Percentiles rank a stretch among this genome's conserved stretches.
phyloP scores from a whole-genome alignment of 2,888 invertebrate species.

The Melinaea marsaeus region DNA sequence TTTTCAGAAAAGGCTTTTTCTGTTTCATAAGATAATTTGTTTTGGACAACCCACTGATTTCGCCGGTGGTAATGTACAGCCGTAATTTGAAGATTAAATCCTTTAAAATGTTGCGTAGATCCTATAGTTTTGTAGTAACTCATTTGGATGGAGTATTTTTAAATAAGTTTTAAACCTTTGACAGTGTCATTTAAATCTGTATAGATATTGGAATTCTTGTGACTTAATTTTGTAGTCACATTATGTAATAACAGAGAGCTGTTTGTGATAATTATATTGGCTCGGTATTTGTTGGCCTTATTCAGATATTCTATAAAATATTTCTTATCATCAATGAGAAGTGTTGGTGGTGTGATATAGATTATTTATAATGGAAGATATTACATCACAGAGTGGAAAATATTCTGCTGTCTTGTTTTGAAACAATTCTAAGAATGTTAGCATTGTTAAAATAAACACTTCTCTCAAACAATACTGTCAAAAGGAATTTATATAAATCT shows the following conservation, averaged over 20 bases:
- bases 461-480: background rate
- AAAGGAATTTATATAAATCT: background rate
- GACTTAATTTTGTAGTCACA: slow-evolving; percentile 49
- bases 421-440: background rate
- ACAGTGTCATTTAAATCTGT: slow-evolving; percentile 64
- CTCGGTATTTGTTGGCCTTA: slow-evolving; percentile 37
- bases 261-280: slow-evolving; percentile 70
- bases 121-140: slow-evolving; percentile 32
- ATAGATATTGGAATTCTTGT: slow-evolving; percentile 69
- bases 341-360: slow-evolving; percentile 1
- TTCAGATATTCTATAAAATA: slow-evolving; percentile 21
- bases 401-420: background rate
- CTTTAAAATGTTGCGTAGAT: slow-evolving; percentile 49
- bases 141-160: slow-evolving; percentile 68
- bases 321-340: slow-evolving; percentile 13
- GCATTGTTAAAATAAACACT: background rate
- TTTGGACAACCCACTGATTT: slow-evolving; percentile 46
- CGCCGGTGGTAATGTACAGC: slow-evolving; percentile 66
- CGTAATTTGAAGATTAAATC: slow-evolving; percentile 70
- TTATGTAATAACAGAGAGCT: slow-evolving; percentile 55
- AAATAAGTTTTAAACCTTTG: slow-evolving; percentile 74
- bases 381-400: background rate
- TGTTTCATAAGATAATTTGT: slow-evolving; percentile 66
- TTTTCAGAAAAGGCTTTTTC: slow-evolving; percentile 81
- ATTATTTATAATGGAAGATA: too few relatives aligned